These are phyloP conservation scores for Drosophila nebulosa DNA, from an alignment of 1,140 invertebrate genomes.

Conservation along the genomic window DNA sequence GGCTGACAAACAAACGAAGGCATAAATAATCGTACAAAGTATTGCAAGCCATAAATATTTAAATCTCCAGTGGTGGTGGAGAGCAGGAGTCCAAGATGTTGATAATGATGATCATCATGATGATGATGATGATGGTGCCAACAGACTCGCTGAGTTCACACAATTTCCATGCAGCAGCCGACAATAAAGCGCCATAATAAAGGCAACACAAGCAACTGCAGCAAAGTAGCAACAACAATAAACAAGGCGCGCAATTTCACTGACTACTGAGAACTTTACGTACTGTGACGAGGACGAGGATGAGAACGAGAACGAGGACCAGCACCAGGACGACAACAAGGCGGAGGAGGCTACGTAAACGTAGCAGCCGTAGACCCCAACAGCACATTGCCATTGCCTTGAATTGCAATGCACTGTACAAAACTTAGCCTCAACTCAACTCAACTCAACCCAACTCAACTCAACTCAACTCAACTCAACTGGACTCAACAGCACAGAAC, in stretches of 20 bases:
- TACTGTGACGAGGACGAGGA: constrained; percentile 58
- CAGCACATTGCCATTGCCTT: not conserved
- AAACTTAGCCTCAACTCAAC: constrained; percentile 36
- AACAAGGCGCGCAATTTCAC: constrained; percentile 73
- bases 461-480: constrained; percentile 24
- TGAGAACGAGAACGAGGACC: not conserved
- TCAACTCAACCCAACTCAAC: not conserved
- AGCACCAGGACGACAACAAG: not conserved
- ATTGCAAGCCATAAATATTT: constrained; percentile 72
- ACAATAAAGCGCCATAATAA: constrained; percentile 67
- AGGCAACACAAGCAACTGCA: constrained; percentile 35
- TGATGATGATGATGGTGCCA: not conserved
- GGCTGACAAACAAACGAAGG: constrained; percentile 57
- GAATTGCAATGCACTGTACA: constrained; percentile 45
- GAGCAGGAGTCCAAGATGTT: constrained; percentile 2
- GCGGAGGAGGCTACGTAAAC: not conserved
- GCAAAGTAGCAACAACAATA: constrained; percentile 60
- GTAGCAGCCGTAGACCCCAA: not conserved
- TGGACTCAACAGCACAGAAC: constrained; percentile 3
- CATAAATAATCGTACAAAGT: constrained; percentile 78
- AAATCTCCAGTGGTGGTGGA: constrained; percentile 25
- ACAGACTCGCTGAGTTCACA: constrained; percentile 30
- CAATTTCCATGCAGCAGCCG: constrained; percentile 64
- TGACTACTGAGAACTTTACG: constrained; percentile 76
- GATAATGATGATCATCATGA: constrained; percentile 30